Evolutionary conservation across 2,888 invertebrate species (phyloP), one percentile per base, ranked within the genome.

Genomic region (Gandaritis pyraliata): DNA sequence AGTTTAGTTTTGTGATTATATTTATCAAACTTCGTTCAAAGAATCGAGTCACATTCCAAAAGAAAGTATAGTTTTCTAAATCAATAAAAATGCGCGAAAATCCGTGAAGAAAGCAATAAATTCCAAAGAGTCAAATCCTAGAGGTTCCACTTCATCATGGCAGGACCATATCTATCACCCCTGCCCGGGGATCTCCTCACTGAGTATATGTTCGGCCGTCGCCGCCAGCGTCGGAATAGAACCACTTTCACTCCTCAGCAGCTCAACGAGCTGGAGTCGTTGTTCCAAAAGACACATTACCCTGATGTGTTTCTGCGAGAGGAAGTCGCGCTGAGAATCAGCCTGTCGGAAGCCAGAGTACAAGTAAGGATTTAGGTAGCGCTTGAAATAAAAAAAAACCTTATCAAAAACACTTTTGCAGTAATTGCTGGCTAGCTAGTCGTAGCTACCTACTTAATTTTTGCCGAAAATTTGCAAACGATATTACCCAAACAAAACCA

Each of bases 191-290:
- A 97, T 87, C 93, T 97, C n/a, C 93, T 97, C 50, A 97, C 97
- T 13, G 97, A 97, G 85, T 98, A 98, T 77, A 97, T 98, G 97
- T 97, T 97, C 82, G 97, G 97, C 10, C 93, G 97, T 71, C 94
- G 97, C 65, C 93, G 97, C 72, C 96, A 98, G 94, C 94, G 98
- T 64, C 94, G 98, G 65, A 98, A 98, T 86, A 93, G 98, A 36
- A 98, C 98, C 8, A 98, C 98, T 0, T 98, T 98, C 84, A 98
- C 97, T 30, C 97, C 98, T 0, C 97, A 98, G 83, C 98, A 98
- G 87, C 92, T 98, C 50, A 96, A 97, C 80, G 97, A 98, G 80
- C 86, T 98, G 76, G 98, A 98, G 83, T 95, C 97, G 0, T 93
- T 98, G 18, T 98, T 98, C 87, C 97, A 97, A 85, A 97, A 97